Base-by-base conservation (phyloP, 2,113 vertebrate genomes). In the Phrynosoma platyrhinos region DNA sequence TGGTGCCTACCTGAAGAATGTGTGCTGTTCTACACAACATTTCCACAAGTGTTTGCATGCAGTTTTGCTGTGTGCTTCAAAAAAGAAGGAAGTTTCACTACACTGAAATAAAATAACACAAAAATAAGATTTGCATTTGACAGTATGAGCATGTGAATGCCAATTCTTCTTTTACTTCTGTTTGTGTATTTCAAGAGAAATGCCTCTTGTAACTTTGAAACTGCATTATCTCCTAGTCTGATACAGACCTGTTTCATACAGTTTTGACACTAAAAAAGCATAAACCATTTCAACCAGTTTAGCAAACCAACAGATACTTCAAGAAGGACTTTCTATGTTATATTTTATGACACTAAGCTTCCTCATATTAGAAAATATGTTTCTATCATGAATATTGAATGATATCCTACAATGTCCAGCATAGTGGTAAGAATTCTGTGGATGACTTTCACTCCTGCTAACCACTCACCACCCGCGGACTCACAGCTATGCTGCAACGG, bases 11-110 rank as follows among this genome's bases (percentile, higher is more conserved):
- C 98, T 98, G 96, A 98, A 99, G 95, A 99, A 99, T 0, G 97
- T 97, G 53, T 99, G 98, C 92, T 98, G 96, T 53, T 98, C 98
- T 13, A 99, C 98, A 84, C 98, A 98, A 90, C 98, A 98, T 80
- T 98, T 98, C 98, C 98, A 99, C 83, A 99, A 96, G 93, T 98
- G 96, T 92, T 98, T 99, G 93, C 98, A 99, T 27, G 97, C 96
- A 12, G 91, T 92, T 92, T 98, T 98, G 94, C 95, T 97, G 66
- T 93, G 94, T 27, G 97, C 96, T 92, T 98, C 98, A 93, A 99
- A 99, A 95, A 98, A 98, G 95, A 98, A 99, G 0, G 98, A 98
- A 12, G 98, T 98, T 95, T 99, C 98, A 42, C 95, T 98, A 93
- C 98, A 98, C 98, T 99, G 94, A 88, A 93, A 94, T 90, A 2